Conservation (phyloP, 2,113 vertebrate genomes). For the Plecotus auritus region DNA sequence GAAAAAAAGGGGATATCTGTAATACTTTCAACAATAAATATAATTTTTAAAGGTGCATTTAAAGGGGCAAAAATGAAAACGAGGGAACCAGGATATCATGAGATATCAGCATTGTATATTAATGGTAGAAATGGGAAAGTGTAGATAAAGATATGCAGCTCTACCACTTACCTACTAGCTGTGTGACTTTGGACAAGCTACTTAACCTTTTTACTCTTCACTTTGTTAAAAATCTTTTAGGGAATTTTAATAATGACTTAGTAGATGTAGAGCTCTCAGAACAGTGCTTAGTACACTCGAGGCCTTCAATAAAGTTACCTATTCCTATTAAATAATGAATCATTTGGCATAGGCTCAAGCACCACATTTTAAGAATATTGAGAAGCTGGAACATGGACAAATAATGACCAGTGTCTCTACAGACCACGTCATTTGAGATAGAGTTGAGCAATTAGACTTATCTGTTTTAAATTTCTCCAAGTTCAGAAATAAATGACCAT, state of each 20-base stretch:
- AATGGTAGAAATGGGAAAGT: background rate
- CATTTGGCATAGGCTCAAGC: background rate
- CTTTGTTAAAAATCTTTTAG: background rate
- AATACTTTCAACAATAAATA: too few relatives aligned
- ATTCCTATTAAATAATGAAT: background rate
- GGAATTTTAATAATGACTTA: background rate
- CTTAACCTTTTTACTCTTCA: background rate
- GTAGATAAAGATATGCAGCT: background rate
- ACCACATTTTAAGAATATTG: background rate
- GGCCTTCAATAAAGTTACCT: background rate
- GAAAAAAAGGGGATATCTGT: too few relatives aligned
- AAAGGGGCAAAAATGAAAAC: background rate
- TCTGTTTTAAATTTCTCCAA: background rate
- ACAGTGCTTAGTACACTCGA: background rate
- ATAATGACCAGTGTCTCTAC: background rate
- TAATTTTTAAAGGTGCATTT: background rate
- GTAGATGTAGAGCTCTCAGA: background rate
- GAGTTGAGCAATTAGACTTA: background rate
- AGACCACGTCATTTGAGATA: background rate
- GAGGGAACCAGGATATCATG: background rate
- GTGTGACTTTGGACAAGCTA: background rate
- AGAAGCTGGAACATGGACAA: background rate
- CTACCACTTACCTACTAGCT: background rate
- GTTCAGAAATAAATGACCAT: background rate
- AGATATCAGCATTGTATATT: background rate